Evolutionary conservation across 1,140 invertebrate species (phyloP), one percentile per base, ranked within the genome.

Genomic region (Babylonia areolata): DNA sequence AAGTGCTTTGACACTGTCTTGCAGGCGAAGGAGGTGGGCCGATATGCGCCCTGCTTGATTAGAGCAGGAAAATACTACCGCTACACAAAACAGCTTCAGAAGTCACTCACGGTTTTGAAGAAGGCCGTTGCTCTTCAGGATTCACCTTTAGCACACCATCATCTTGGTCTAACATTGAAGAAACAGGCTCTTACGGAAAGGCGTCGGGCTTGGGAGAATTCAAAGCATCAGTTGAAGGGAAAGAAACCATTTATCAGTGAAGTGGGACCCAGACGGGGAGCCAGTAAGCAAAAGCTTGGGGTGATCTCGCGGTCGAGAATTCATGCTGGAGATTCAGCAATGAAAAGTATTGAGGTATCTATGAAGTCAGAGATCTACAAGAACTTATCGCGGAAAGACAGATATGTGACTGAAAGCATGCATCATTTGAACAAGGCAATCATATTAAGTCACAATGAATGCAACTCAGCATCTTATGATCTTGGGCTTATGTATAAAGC

Each of bases 1-100:
- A 73, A 73, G 33, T 73, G 71, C 71, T 73, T 73, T 73, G 71
- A 73, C 31, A 73, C 35, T 33, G 71, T 73, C 71, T 35, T 73
- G 71, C 3, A 73, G n/a, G 64, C 6, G 71, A 12, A 33, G 31
- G 31, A 35, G n/a, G n/a, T n/a, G n/a, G 33, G 31, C 37, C 9
- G 5, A 37, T 3, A 3, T 20, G 37, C 37, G 5, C 40, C 75
- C 75, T 20, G 23, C 2, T 31, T 77, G 37, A 37, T 77, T 3
- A 15, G 37, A 28, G 75, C 75, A 3, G 75, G 75, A 35, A 77
- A 77, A 40, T 42, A 17, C 37, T 42, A 20, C 37, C 35, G 75
- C 15, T 40, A 17, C 9, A 5, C 35, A 0, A 37, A 37, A 28
- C 9, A 73, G 71, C 71, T 73, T 33, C 31, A 15, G 11, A 73